Evolutionary conservation across 2,113 vertebrate species (phyloP).

Genomic region (Psilopsiagon aymara): DNA sequence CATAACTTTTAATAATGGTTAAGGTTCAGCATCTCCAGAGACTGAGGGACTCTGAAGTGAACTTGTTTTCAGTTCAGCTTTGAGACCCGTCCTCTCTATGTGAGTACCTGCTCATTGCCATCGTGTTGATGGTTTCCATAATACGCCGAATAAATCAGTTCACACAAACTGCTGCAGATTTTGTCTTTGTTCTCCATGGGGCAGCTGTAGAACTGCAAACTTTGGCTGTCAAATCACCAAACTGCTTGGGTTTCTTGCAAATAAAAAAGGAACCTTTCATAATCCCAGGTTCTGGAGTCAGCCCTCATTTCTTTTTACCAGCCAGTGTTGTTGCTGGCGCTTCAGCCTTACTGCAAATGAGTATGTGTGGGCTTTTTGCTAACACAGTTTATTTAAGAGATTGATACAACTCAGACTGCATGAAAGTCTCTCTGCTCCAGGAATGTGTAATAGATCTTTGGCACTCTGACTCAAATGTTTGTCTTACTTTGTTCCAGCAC

Average conservation of each 20-base stretch:
- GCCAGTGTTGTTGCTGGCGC: constrained; percentile 59
- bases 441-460: constrained; percentile 29
- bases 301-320: constrained; percentile 32
- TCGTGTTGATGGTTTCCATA: background rate
- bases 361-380: constrained; percentile 58
- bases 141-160: fast-evolving
- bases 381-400: constrained; percentile 51
- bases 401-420: constrained; percentile 24
- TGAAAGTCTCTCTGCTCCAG: constrained; percentile 29
- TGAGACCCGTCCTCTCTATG: fast-evolving
- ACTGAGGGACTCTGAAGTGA: background rate
- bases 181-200: background rate
- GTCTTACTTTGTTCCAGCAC: constrained; percentile 16
- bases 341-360: constrained; percentile 38
- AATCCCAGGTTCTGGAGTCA: background rate
- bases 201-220: background rate
- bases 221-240: background rate
- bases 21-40: constrained; percentile 3
- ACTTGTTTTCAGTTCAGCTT: background rate
- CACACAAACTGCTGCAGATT: background rate
- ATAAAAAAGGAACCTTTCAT: background rate
- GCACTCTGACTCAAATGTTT: constrained; percentile 2
- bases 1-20: background rate
- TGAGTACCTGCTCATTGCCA: background rate
- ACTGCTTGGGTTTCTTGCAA: background rate